Evolutionary conservation across 2,113 vertebrate genomes (phyloP).

Genomic region (Todiramphus chloris): DNA sequence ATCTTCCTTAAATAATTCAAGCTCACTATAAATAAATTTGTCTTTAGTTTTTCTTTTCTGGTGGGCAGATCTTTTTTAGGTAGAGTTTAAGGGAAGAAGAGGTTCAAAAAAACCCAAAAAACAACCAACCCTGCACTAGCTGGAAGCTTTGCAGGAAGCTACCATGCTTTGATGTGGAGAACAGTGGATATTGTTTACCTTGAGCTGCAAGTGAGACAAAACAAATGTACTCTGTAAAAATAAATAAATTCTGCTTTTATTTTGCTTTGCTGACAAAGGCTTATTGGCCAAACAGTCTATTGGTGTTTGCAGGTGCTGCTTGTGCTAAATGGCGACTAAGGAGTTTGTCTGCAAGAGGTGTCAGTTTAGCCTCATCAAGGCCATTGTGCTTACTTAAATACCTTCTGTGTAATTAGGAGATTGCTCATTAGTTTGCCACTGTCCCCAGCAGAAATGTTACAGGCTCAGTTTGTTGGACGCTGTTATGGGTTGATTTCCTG

Average conservation of each 20-base stretch:
- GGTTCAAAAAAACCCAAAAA: not conserved
- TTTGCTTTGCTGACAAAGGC: not conserved
- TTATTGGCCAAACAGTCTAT: not conserved
- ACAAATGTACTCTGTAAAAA: not conserved
- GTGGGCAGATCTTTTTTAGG: not conserved
- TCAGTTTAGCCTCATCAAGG: not conserved
- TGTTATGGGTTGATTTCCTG: slow-evolving; percentile 13
- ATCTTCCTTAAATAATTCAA: not conserved
- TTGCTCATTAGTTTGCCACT: not conserved
- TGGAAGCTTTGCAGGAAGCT: not conserved
- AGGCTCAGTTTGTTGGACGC: not conserved
- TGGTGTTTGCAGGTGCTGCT: not conserved
- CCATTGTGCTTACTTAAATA: not conserved
- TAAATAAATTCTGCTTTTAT: not conserved
- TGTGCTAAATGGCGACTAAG: not conserved
- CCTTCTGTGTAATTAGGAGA: not conserved
- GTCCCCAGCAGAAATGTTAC: slow-evolving; percentile 9
- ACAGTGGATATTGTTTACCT: not conserved
- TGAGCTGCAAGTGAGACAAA: not conserved
- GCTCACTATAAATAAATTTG: not conserved
- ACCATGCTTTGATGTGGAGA: not conserved
- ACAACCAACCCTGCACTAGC: not conserved
- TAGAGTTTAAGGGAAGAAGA: not conserved
- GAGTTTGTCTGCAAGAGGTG: not conserved
- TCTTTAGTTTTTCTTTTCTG: not conserved